Base-by-base conservation (phyloP, 1,140 invertebrate species). In the Plodia interpunctella region DNA sequence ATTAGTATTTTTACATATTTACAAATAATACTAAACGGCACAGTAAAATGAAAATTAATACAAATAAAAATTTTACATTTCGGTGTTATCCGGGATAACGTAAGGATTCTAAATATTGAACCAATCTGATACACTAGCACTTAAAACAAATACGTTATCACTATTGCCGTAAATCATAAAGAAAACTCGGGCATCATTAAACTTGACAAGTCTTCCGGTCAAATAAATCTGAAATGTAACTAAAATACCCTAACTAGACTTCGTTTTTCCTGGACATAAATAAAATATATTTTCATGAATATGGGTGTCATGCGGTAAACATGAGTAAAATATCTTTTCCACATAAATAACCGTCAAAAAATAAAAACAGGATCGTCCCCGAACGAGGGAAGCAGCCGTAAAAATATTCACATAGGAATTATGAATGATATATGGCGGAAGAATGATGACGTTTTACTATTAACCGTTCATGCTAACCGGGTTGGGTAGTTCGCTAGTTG, bases 331-430 rank as follows among this genome's bases (percentile, higher is more conserved):
- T 70, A 71, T 68, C 67, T 58, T 70, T 73, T 69, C 66, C 62
- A 68, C 66, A 75, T 75, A 75, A 73, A 78, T 76, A 68, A 60
- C 56, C 65, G 68, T 73, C 64, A 68, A 70, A 72, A 65, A 60
- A 68, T 71, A 76, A 69, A 74, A 76, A 70, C 30, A 60, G 59
- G 60, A 55, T 57, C 64, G 56, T 62, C 59, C 60, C 62, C 19
- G 35, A 59, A 62, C 61, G 64, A 63, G 63, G 61, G 66, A 54
- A 62, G 60, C 59, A 60, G 67, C 74, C 72, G 69, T 67, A 78
- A 69, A 78, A 72, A 74, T 76, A 51, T 53, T 53, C 51, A 25
- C 21, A 53, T 21, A 53, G 51, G 51, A 53, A 53, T 53, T 25
- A 53, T 53, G 21, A 53, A 53, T 53, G 51, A 25, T 53, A 53